Evolutionary conservation across 2,888 invertebrate genomes (phyloP).

Genomic region (Heliconius aoede): DNA sequence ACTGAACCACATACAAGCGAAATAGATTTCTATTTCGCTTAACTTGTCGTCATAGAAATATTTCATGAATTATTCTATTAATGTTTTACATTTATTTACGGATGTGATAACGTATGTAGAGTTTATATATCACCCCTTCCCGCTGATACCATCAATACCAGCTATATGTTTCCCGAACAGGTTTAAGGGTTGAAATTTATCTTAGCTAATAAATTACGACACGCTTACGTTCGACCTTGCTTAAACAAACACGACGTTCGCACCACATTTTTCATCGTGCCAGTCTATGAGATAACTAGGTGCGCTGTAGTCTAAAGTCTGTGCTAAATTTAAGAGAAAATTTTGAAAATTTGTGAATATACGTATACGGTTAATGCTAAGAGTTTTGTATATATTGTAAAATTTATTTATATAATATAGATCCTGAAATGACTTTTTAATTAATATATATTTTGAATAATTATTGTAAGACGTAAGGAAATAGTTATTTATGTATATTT

Average conservation of each 20-base stretch:
- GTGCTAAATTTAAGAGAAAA: not conserved
- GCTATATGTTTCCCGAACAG: constrained; percentile 59
- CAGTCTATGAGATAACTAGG: constrained; percentile 22
- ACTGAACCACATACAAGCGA: not conserved
- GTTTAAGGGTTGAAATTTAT: constrained; percentile 73
- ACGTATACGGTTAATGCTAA: no score
- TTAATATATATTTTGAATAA: no score
- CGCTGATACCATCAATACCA: constrained; percentile 64
- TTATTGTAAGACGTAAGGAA: no score
- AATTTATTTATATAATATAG: no score
- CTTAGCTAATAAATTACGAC: constrained; percentile 72
- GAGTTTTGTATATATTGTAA: no score
- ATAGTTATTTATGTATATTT: no score
- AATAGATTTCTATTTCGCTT: not conserved
- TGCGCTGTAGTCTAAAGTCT: not conserved
- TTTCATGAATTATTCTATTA: constrained; percentile 2
- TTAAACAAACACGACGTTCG: constrained; percentile 74
- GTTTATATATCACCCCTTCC: constrained; percentile 47
- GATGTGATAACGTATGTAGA: constrained; percentile 5
- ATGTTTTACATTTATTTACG: constrained; percentile 15
- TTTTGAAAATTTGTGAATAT: not conserved
- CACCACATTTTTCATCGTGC: constrained; percentile 68
- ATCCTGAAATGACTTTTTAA: no score
- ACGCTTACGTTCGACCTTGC: constrained; percentile 62
- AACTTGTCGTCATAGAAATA: not conserved